Evolutionary conservation across 2,888 invertebrate genomes (phyloP), one percentile per base, ranked within the genome.

Genomic region (Caenorhabditis afra): DNA sequence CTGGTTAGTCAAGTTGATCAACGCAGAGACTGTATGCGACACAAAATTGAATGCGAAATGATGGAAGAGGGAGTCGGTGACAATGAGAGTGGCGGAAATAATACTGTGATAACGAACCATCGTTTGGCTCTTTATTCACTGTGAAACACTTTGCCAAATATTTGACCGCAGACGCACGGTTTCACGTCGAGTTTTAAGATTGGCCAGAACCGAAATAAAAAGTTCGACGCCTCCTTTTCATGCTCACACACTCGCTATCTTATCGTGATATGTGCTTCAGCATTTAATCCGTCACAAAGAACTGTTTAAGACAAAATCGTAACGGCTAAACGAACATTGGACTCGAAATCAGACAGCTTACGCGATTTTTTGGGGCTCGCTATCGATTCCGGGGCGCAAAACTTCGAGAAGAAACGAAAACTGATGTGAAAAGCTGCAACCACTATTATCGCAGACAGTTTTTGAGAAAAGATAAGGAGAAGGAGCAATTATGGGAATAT

Each of bases 251-350:
- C 18, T 53, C 41, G 8, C 37, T 62, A 52, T 57, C 71, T 71
- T 71, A 71, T 64, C 71, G 37, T 23, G 41, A 41, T 41, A 14
- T 41, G 14, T 52, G 23, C 61, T 16, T 23, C 22, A 47, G 8
- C 20, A 29, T 58, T 68, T 70, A 71, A 71, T 62, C 71, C 53
- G 18, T 29, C 16, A n/a, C 61, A 70, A 53, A 61, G 61, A 70
- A 53, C 61, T 41, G 22, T 41, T 37, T 61, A 53, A 70, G 45
- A 47, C 70, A 53, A 50, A 59, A 52, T 8, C 39, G 8, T 14
- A 45, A 5, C 18, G 45, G 16, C 41, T 18, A 29, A 61, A 12
- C 3, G 16, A 18, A 35, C 35, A 16, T 29, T 29, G 29, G 29
- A 29, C 29, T 29, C 3, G 29, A 29, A 29, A 44, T 7, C 3